Evolutionary conservation across 2,797 vertebrate species (phyloP).

Genomic region (Macrochelys suwanniensis): DNA sequence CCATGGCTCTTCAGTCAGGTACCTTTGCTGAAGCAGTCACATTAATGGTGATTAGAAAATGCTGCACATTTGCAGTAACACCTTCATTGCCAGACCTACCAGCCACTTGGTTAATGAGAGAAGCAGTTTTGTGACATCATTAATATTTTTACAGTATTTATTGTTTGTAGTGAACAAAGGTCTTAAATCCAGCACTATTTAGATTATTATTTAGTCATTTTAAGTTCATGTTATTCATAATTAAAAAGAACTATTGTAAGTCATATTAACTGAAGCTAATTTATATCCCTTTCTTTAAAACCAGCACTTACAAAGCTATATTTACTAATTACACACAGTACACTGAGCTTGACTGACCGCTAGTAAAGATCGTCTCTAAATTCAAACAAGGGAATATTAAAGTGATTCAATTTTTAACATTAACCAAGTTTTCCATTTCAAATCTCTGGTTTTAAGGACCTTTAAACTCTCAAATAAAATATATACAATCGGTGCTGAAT

Average conservation of each 20-base stretch:
- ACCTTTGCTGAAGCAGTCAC: background rate
- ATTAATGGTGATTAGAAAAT: slow-evolving; percentile 31
- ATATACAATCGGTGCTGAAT: background rate
- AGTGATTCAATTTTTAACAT: background rate
- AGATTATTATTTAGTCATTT: background rate
- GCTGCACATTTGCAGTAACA: slow-evolving; percentile 48
- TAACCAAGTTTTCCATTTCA: background rate
- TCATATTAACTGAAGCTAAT: background rate
- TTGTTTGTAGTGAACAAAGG: background rate
- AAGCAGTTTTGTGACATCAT: background rate
- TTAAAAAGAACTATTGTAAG: background rate
- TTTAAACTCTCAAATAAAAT: background rate
- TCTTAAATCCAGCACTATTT: slow-evolving; percentile 16
- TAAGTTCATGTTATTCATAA: slow-evolving; percentile 3
- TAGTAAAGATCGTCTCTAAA: background rate
- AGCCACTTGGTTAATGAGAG: slow-evolving; percentile 32
- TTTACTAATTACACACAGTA: background rate
- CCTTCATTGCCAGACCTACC: slow-evolving; percentile 44
- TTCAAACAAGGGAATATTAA: slow-evolving; percentile 1
- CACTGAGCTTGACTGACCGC: background rate
- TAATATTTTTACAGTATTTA: slow-evolving; percentile 18
- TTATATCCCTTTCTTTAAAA: slow-evolving; percentile 17
- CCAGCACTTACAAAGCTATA: background rate
- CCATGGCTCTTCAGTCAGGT: background rate
- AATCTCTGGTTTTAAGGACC: background rate